Base-by-base conservation (phyloP, 64 coral and sea anemone species). In the Pocillopora damicornis region DNA sequence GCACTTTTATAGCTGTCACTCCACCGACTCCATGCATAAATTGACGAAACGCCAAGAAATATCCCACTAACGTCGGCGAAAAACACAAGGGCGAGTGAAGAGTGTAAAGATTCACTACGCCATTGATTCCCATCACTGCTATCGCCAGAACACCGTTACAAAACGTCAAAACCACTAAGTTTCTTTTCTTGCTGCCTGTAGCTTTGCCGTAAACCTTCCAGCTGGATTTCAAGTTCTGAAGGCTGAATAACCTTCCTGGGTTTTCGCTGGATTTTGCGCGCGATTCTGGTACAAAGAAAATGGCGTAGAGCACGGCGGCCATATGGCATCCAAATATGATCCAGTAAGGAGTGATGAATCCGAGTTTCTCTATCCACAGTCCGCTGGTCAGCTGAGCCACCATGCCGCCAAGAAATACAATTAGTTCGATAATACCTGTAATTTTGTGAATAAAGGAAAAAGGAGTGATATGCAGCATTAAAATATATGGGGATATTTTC, bases 71-170 rank as follows among this genome's bases (percentile, higher is more conserved):
- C 18, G 83, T 75, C 2, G 94, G 94, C 4, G 94, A 93, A 59
- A 96, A 96, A 61, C 94, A 96, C 56, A 96, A 69, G 0, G 94
- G 94, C 8, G 87, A 93, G 71, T 96, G 91, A 9, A 96, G 87
- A 22, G 89, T 18, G 76, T 87, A 96, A n/a, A 96, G 91, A 14
- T 65, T 93, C 13, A 88, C 34, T 16, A 90, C 83, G 1, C 82
- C 91, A 72, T 1, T 26, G 0, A 76, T 18, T 16, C 91, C 77
- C 74, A 72, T 67, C 15, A 57, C 69, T 5, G 76, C n/a, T 58
- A 88, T 63, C 15, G 35, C 2, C 2, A 34, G 5, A 1, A 89
- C 36, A 12, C 91, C 88, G 2, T 69, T 18, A 42, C 91, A 73
- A 13, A 92, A 12, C 51, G 92, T 96, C 25, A 96, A 61, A 61